Conservation (phyloP, 2,113 vertebrate species). For the Hucho hucho region DNA sequence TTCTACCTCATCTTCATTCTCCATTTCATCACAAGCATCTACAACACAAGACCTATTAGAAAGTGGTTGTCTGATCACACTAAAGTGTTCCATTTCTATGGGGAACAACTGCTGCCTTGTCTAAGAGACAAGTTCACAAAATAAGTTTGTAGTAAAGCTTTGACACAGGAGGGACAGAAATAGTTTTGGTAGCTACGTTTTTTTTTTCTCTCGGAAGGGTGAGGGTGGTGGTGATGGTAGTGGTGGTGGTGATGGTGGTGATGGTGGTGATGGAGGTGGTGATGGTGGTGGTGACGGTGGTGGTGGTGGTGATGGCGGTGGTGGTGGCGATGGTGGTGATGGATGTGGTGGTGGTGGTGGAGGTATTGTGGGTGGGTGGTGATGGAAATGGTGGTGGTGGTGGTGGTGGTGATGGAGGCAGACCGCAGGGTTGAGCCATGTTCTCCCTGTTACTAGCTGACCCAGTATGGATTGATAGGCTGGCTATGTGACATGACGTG, state of each 20-base stretch:
- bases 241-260: too few species aligned
- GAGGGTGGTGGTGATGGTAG: too few species aligned
- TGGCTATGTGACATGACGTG: constrained; percentile 48
- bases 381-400: too few species aligned
- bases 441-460: constrained; percentile 29
- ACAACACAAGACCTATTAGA: constrained; percentile 42
- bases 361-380: too few species aligned
- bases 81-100: neutral
- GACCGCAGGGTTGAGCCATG: constrained; percentile 20
- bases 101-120: constrained; percentile 48
- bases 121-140: constrained; percentile 15
- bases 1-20: constrained; percentile 28
- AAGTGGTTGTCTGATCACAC: constrained; percentile 27
- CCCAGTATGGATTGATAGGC: constrained; percentile 68
- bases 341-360: too few species aligned
- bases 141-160: neutral
- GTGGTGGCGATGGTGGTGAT: neutral
- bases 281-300: too few species aligned
- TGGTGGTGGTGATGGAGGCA: too few species aligned
- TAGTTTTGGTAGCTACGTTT: neutral
- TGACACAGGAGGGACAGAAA: neutral
- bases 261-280: too few species aligned
- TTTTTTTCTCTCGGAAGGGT: too few species aligned
- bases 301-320: too few species aligned
- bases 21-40: constrained; percentile 44